phyloP scores from a whole-genome alignment of 2,888 invertebrate species.

The Apodemia duryi region DNA sequence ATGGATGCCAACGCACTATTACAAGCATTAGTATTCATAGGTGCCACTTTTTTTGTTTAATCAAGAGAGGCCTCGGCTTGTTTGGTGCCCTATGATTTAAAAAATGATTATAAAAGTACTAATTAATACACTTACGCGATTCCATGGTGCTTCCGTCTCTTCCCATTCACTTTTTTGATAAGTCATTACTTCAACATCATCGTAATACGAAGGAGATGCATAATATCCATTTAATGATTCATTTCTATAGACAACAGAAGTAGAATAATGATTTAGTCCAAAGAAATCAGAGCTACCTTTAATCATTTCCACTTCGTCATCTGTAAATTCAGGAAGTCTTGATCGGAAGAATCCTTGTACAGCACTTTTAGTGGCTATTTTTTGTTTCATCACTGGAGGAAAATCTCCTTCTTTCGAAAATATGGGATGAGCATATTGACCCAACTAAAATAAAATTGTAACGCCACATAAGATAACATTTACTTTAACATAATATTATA shows the following conservation, averaged over 20 bases:
- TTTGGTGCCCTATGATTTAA: too few relatives aligned
- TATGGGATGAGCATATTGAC: constrained; percentile 80
- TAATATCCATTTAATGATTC: constrained; percentile 34
- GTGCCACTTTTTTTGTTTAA: too few relatives aligned
- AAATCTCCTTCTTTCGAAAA: constrained; percentile 79
- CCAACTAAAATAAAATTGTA: constrained; percentile 53
- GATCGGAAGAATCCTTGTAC: constrained; percentile 60
- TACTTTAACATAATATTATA: too few relatives aligned
- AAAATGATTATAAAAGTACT: too few relatives aligned
- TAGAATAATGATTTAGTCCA: constrained; percentile 82
- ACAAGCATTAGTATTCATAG: too few relatives aligned
- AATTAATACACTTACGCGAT: too few relatives aligned
- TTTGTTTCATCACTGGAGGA: constrained; percentile 77
- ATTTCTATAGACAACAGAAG: constrained; percentile 45
- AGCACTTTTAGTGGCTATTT: constrained; percentile 71
- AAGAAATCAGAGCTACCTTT: constrained; percentile 46
- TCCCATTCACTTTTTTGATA: too few relatives aligned
- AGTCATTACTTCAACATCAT: constrained; percentile 33
- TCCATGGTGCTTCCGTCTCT: too few relatives aligned
- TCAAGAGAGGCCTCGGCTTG: too few relatives aligned
- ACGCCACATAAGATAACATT: too few relatives aligned
- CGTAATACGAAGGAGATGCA: constrained; percentile 36
- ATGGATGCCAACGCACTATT: too few relatives aligned
- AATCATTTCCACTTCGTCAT: constrained; percentile 51
- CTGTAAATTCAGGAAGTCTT: constrained; percentile 58